Percentiles rank a stretch among this genome's conserved stretches.
phyloP scores from a whole-genome alignment of 92 coral and sea anemone species.

The Isaurus tuberculatus region DNA sequence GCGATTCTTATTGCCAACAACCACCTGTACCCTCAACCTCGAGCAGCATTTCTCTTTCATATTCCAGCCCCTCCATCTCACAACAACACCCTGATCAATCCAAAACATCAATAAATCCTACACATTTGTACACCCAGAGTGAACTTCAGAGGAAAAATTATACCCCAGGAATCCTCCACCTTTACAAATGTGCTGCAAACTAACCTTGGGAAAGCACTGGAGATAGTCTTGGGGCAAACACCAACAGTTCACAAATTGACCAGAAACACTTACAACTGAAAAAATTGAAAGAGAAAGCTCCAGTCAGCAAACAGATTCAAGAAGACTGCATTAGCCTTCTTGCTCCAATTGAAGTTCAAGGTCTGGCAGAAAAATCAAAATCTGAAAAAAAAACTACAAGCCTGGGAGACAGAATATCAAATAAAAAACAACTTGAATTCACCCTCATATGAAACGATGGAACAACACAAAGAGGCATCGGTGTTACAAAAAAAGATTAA shows the following conservation, averaged over 20 bases:
- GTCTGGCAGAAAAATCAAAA: conserved; percentile 48
- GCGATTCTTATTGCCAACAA: background rate
- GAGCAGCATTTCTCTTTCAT: background rate
- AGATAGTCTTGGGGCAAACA: background rate
- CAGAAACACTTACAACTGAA: conserved; percentile 17
- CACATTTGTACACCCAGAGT: background rate
- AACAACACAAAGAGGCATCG: conserved; percentile 38
- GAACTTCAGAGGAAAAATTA: background rate
- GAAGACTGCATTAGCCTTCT: conserved; percentile 49
- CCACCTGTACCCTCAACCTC: background rate
- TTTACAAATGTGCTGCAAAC: conserved; percentile 3
- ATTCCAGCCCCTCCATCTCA: background rate
- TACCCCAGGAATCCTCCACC: background rate
- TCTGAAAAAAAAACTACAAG: conserved; percentile 43
- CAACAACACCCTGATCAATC: background rate
- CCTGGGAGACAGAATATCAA: conserved; percentile 60
- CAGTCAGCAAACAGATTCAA: conserved; percentile 22
- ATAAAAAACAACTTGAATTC: conserved; percentile 42
- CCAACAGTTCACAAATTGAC: conserved; percentile 12
- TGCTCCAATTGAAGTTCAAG: conserved; percentile 51
- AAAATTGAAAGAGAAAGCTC: conserved; percentile 6
- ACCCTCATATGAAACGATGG: conserved; percentile 55
- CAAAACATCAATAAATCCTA: background rate
- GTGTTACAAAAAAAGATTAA: conserved; percentile 22
- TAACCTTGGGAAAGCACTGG: conserved; percentile 15